Percentiles rank a stretch among this genome's conserved stretches.
Evolutionary conservation across 2,113 vertebrate genomes (phyloP).

Genomic region (Microtus pennsylvanicus): DNA sequence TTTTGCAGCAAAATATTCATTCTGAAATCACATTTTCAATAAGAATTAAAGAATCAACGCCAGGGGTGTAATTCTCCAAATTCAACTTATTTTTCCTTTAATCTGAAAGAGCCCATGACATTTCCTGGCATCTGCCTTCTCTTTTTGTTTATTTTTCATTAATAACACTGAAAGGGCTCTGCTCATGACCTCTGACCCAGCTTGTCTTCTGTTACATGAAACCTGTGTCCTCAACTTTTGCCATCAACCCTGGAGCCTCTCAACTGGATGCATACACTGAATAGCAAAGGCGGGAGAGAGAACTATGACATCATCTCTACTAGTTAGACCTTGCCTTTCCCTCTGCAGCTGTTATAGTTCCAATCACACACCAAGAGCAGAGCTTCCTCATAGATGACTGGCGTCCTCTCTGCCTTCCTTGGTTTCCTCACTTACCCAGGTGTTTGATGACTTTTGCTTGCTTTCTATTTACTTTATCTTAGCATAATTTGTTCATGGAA

Average conservation of each 20-base stretch:
- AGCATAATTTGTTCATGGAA: constrained; percentile 14
- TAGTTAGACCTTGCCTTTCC: background rate
- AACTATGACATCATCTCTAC: background rate
- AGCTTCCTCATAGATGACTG: background rate
- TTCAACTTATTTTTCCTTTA: background rate
- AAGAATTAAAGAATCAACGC: background rate
- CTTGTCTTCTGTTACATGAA: constrained; percentile 10
- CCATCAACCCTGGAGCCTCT: background rate
- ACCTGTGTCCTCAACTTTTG: background rate
- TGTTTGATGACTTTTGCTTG: background rate
- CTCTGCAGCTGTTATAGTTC: background rate
- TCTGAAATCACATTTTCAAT: constrained; percentile 10
- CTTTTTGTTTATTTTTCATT: background rate
- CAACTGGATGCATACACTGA: background rate
- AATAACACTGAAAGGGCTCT: background rate
- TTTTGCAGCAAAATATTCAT: constrained; percentile 21
- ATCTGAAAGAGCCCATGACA: background rate
- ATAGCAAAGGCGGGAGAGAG: background rate
- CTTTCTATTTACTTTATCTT: background rate
- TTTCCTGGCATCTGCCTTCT: constrained; percentile 15
- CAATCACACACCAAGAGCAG: background rate
- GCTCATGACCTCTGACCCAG: background rate
- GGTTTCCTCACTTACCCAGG: background rate
- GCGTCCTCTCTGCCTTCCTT: background rate
- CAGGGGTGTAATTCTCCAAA: background rate